Base-by-base conservation (phyloP, 2,113 vertebrate species). In the Calcarius ornatus region DNA sequence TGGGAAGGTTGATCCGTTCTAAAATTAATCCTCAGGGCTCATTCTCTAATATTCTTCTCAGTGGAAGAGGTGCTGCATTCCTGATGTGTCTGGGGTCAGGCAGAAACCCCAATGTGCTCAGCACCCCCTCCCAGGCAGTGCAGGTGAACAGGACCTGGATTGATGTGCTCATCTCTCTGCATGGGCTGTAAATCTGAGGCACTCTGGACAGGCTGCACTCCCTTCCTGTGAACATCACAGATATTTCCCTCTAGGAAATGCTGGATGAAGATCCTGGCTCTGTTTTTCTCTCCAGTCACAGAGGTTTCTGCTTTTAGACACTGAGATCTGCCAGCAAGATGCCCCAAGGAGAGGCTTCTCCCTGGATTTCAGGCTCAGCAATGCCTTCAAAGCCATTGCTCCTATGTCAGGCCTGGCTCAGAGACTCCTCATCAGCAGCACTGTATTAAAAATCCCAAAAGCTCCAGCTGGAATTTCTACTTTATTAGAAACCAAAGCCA, bases 141-240 rank as follows among this genome's bases (percentile, higher is more conserved):
- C 22, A 63, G 35, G 38, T 57, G 56, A 48, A 14, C 0, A 0
- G 60, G 51, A 60, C 33, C 43, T 51, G 57, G 30, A 4, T 0
- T 22, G 43, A 60, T n/a, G 35, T 65, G 38, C 47, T 84, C 4
- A 0, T 15, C 45, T 45, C 38, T 57, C 64, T 56, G 23, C 20
- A 7, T 1, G 16, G 40, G 77, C 79, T 64, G 30, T 35, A 91
- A 84, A 89, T 68, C 78, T 0, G 0, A 47, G 57, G 15, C 12
- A 11, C 30, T 28, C 42, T 10, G 56, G 51, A 12, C 56, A 59
- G 61, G 38, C 60, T 86, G 64, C 21, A 18, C 24, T 30, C 43
- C 60, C 8, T 56, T n/a, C 12, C 35, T 15, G 0, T 42, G 37
- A 96, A 38, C 63, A 13, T 42, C 45, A 33, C 28, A 53, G 15